Evolutionary conservation across 2,888 invertebrate genomes (phyloP), one percentile per base, ranked within the genome.

Genomic region (Pyralis farinalis): DNA sequence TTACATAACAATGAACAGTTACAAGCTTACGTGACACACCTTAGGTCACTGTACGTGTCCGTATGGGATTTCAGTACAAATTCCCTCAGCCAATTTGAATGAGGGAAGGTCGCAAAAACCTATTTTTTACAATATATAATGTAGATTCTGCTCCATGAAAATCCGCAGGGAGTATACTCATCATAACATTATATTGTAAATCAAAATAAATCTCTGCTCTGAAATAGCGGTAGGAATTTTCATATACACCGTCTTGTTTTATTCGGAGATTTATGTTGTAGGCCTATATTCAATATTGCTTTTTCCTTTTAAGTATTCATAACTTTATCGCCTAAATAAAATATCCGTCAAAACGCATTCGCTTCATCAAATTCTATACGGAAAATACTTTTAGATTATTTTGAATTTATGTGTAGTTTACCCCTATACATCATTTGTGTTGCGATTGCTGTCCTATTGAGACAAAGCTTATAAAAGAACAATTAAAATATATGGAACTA

Each of bases 41-140:
- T n/a, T n/a, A 4, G 16, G 16, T 16, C 16, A 16, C 16, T 46
- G 34, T 35, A 44, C 40, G 47, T 43, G 55, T 58, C 41, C 67
- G 40, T 58, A 47, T 43, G 70, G 70, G 73, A 56, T 63, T 64
- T 54, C 49, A 56, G 65, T 54, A 63, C 55, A 62, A 71, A 68
- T 57, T 70, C 68, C 73, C 75, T 60, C 46, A 62, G 46, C 62
- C 68, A 73, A 76, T 77, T 68, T 72, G 52, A 63, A 64, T 57
- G 53, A 56, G 54, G 47, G 48, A 50, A 63, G 55, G 59, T 60
- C 50, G 46, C 43, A 25, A 49, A 54, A 66, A 68, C 57, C 56
- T 63, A 61, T 62, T 69, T 69, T 58, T 53, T 47, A n/a, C n/a
- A n/a, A n/a, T 60, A 58, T 51, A 58, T 51, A 56, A 63, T 16